Base-by-base conservation (phyloP, 2,113 vertebrate species). In the Leucopsar rothschildi region DNA sequence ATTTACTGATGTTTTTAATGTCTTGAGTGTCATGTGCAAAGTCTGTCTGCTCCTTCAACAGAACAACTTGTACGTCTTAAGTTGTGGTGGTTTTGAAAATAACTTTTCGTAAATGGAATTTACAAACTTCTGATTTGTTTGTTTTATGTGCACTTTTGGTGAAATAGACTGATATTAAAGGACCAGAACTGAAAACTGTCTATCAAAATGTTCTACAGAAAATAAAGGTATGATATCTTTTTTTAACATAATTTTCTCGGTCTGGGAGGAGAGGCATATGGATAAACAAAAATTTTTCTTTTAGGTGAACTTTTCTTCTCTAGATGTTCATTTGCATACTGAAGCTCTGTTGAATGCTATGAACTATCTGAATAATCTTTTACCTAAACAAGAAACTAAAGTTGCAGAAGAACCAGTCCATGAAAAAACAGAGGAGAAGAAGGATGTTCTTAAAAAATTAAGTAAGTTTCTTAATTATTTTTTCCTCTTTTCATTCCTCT, bases 261-360 rank as follows among this genome's bases (percentile, higher is more conserved):
- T 79, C 35, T 88, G 50, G 35, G 39, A 64, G 59, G 5, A 71
- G 63, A 12, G 35, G 56, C 60, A 88, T 35, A 63, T 88, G 24
- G 18, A 95, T 98, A 91, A 98, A 97, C 94, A 97, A 97, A 84
- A 76, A 14, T 80, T 95, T 63, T 57, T 95, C 83, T 84, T 83
- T 66, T 86, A 98, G 98, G 98, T 98, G 45, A 99, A 98, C 95
- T 99, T 99, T 96, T 99, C 99, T 29, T 99, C 99, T 66, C 93
- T 99, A 96, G 99, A 99, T 96, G 93, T 99, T 86, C 99, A 99
- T 97, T 98, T 99, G 78, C 99, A 99, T 89, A 99, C 98, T 4
- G 99, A 99, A 97, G 98, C 99, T 91, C 98, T 99, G 50, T 97
- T 99, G 59, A 99, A 97, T 95, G 97, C 99, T 81, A 98, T 99